These are phyloP conservation scores for Crocodylus rhombifer DNA, from an alignment of 2,797 vertebrate genomes.

Conservation along the genomic window DNA sequence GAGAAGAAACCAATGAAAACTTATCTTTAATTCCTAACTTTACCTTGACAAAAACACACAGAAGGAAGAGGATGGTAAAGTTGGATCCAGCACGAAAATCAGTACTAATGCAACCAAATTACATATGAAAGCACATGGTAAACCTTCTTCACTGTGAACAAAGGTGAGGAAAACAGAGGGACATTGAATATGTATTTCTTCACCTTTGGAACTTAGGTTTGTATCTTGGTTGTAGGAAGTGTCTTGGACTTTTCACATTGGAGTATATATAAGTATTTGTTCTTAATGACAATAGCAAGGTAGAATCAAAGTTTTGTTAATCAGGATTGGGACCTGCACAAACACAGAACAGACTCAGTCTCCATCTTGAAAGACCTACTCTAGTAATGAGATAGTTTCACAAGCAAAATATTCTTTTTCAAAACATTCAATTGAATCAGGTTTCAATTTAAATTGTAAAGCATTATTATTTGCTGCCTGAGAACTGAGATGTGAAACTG, in stretches of 20 bases:
- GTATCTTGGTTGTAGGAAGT: neutral
- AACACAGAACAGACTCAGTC: neutral
- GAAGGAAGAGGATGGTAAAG: neutral
- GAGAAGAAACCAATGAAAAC: neutral
- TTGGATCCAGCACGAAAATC: neutral
- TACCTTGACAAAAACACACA: neutral
- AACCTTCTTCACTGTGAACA: neutral
- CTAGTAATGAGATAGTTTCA: neutral
- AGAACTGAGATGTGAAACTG: neutral
- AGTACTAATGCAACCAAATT: neutral
- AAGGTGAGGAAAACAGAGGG: too few species aligned
- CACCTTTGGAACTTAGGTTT: neutral
- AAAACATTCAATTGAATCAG: slow-evolving; percentile 11
- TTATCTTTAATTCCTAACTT: neutral
- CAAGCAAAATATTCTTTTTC: neutral
- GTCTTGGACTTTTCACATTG: neutral
- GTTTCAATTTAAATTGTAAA: slow-evolving; percentile 18
- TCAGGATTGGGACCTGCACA: neutral
- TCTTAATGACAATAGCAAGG: neutral
- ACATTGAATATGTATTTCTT: neutral
- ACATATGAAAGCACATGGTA: neutral
- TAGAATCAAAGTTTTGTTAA: too few species aligned
- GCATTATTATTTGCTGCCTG: neutral
- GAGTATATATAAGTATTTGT: neutral
- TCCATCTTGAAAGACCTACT: neutral